Conservation (phyloP, 2,113 vertebrate species). For the Furnarius figulus region DNA sequence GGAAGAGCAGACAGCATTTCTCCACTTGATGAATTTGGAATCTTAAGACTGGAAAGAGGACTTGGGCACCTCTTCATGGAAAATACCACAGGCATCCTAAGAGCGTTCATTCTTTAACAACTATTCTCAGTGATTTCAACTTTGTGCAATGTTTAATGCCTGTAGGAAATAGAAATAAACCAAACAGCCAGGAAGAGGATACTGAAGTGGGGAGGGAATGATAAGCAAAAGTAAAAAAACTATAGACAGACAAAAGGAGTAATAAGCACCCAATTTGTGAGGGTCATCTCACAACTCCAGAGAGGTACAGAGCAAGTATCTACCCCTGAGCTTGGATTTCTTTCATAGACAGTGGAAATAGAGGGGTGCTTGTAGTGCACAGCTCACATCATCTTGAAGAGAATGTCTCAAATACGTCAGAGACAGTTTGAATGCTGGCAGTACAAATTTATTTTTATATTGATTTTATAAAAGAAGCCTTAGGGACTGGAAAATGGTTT, state of each 20-base stretch:
- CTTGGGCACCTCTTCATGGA: background rate
- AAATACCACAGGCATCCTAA: background rate
- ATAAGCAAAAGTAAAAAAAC: background rate
- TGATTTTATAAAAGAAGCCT: background rate
- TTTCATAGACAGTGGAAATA: background rate
- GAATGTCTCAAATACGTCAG: background rate
- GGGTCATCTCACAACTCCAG: background rate
- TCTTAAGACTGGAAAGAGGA: background rate
- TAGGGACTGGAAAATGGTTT: background rate
- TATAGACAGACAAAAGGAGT: background rate
- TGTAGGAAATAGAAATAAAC: background rate
- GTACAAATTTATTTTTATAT: background rate
- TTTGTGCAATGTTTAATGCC: background rate
- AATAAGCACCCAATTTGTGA: background rate
- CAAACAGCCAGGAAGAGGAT: background rate
- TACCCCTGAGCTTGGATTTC: background rate
- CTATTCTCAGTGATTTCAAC: background rate
- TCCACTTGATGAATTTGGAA: background rate
- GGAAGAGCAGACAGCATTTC: background rate
- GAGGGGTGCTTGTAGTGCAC: background rate
- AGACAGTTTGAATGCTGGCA: background rate
- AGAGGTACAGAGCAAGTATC: background rate
- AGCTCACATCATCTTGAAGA: background rate
- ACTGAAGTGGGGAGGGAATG: background rate
- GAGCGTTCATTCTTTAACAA: background rate